These are phyloP conservation scores for Picus viridis DNA, from an alignment of 2,797 vertebrate genomes.

Conservation along the genomic window DNA sequence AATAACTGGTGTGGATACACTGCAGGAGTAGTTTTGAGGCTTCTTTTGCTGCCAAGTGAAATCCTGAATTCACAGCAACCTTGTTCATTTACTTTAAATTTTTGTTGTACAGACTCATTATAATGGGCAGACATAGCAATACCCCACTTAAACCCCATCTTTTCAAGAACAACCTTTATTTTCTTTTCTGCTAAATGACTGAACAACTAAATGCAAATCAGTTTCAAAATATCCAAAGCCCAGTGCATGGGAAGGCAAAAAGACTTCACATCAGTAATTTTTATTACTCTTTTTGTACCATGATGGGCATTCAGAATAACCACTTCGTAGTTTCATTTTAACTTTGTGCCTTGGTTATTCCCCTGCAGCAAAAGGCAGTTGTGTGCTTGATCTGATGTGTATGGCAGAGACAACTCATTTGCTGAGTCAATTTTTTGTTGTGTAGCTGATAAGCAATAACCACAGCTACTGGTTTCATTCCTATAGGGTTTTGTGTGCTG, in stretches of 20 bases:
- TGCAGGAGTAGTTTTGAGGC: neutral
- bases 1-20: neutral
- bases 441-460: constrained; percentile 29
- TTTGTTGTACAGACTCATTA: neutral
- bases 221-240: neutral
- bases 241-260: neutral
- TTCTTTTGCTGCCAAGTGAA: neutral
- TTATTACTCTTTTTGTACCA: neutral
- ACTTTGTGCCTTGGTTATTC: neutral
- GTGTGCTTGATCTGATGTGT: constrained; percentile 13
- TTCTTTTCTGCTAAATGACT: neutral
- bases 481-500: neutral
- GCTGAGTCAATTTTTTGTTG: constrained; percentile 35
- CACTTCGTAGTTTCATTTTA: neutral
- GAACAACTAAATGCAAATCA: neutral
- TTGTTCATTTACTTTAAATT: neutral
- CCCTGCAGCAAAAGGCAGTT: constrained; percentile 1
- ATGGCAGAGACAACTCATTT: neutral
- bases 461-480: constrained; percentile 9
- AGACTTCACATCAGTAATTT: neutral
- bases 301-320: neutral
- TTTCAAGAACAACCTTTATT: neutral
- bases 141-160: neutral
- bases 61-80: neutral
- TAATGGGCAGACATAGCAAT: neutral